Percentiles rank a stretch among this genome's conserved stretches.
These are phyloP conservation scores for Brenthis hecate DNA, from an alignment of 2,888 invertebrate species.

Conservation along the genomic window DNA sequence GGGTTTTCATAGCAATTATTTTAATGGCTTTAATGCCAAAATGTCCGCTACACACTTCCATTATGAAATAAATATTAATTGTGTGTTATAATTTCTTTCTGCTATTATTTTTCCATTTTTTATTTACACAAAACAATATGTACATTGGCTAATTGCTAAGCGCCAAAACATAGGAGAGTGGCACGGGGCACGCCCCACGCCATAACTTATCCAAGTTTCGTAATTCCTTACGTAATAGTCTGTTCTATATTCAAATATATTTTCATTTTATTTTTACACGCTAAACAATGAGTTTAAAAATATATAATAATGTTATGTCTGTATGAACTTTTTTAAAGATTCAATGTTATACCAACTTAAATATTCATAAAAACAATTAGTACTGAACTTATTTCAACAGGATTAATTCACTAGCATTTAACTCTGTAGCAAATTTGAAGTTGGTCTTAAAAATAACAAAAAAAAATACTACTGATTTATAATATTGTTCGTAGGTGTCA, in stretches of 20 bases:
- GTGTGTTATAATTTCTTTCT: constrained; percentile 2
- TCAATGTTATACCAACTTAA: too few relatives aligned
- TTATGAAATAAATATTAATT: neutral
- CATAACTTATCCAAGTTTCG: constrained; percentile 8
- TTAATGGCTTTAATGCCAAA: too few relatives aligned
- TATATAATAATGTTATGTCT: neutral
- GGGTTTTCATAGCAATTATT: too few relatives aligned
- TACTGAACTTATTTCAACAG: too few relatives aligned
- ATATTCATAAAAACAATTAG: too few relatives aligned
- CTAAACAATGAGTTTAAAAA: neutral
- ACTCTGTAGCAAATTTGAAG: too few relatives aligned
- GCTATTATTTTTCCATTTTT: constrained; percentile 1
- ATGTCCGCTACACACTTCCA: too few relatives aligned
- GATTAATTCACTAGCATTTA: too few relatives aligned
- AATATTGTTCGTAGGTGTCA: too few relatives aligned
- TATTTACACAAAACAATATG: constrained; percentile 15
- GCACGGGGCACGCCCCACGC: constrained; percentile 8
- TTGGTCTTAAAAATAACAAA: too few relatives aligned
- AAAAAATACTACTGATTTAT: too few relatives aligned
- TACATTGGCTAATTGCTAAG: constrained; percentile 10
- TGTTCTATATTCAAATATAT: constrained; percentile 1
- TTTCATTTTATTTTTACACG: neutral
- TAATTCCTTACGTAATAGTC: neutral
- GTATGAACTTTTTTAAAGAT: too few relatives aligned
- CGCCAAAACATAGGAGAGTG: constrained; percentile 6